Percentiles rank a stretch among this genome's conserved stretches.
phyloP scores from a whole-genome alignment of 1,140 invertebrate genomes.

The Drosophila willistoni region DNA sequence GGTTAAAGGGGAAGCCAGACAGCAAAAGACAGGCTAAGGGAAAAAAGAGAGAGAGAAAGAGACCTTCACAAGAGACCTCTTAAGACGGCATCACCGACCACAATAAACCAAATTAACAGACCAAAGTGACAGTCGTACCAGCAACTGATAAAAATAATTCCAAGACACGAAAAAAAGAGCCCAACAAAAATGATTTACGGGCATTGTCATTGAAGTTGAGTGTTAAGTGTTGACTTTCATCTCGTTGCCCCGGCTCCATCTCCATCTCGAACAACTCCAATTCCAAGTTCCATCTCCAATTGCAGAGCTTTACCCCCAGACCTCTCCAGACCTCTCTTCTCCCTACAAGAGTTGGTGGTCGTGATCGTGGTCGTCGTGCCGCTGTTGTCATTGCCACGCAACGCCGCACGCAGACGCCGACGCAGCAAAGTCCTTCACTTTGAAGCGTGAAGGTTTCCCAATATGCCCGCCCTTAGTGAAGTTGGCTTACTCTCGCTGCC shows the following conservation, averaged over 20 bases:
- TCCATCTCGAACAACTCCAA: slow-evolving; percentile 27
- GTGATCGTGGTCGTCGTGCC: slow-evolving; percentile 40
- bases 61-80: slow-evolving; percentile 63
- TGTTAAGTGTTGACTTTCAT: slow-evolving; percentile 80
- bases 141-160: slow-evolving; percentile 67
- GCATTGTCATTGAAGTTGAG: slow-evolving; percentile 71
- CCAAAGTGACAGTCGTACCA: slow-evolving; percentile 59
- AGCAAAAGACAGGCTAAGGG: not conserved
- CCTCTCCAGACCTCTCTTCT: not conserved
- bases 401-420: slow-evolving; percentile 49
- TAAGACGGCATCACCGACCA: slow-evolving; percentile 38
- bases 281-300: slow-evolving; percentile 38
- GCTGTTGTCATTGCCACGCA: slow-evolving; percentile 57
- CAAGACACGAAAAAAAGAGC: slow-evolving; percentile 46
- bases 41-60: slow-evolving; percentile 30
- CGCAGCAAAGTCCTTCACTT: slow-evolving; percentile 72
- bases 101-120: slow-evolving; percentile 74
- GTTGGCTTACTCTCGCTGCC: slow-evolving; percentile 21
- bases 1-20: not conserved
- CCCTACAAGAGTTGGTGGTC: not conserved
- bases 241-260: slow-evolving; percentile 44
- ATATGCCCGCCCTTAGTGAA: slow-evolving; percentile 24
- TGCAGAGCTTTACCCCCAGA: not conserved
- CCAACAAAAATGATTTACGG: slow-evolving; percentile 57
- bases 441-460: slow-evolving; percentile 74